Evolutionary conservation across 2,888 invertebrate genomes (phyloP).

Genomic region (Parnassius smintheus): DNA sequence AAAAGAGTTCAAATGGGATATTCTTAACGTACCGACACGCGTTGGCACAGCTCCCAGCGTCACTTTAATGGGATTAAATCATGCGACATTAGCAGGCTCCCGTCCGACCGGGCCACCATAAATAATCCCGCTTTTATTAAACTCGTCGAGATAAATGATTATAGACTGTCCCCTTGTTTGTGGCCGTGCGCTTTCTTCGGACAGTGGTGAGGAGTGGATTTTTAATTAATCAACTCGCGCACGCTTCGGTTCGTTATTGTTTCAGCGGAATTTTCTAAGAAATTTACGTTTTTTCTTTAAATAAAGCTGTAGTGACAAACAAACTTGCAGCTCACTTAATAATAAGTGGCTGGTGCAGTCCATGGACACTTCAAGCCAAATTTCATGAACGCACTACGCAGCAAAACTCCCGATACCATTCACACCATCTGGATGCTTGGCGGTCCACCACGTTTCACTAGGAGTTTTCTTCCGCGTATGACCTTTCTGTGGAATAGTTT

Average conservation of each 20-base stretch:
- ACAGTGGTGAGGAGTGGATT: constrained; percentile 24
- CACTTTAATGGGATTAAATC: constrained; percentile 75
- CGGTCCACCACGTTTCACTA: too few relatives aligned
- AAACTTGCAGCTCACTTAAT: too few relatives aligned
- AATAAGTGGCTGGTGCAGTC: too few relatives aligned
- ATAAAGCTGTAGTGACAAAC: too few relatives aligned
- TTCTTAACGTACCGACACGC: constrained; percentile 31
- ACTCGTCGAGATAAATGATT: constrained; percentile 80
- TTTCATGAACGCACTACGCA: too few relatives aligned
- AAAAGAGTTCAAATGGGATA: neutral
- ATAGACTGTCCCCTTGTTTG: constrained; percentile 72
- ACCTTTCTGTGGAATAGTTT: too few relatives aligned
- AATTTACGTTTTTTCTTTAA: too few relatives aligned
- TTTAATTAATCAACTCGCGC: constrained; percentile 26
- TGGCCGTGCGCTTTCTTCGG: constrained; percentile 36
- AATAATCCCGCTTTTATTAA: constrained; percentile 81
- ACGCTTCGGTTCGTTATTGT: constrained; percentile 11
- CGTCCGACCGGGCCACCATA: constrained; percentile 52
- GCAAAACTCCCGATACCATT: too few relatives aligned
- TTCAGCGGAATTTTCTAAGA: constrained; percentile 2
- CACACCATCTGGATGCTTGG: too few relatives aligned
- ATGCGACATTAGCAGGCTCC: constrained; percentile 69
- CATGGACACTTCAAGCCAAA: too few relatives aligned
- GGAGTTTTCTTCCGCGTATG: too few relatives aligned
- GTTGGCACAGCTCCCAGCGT: constrained; percentile 66